Base-by-base conservation (phyloP, 1,140 invertebrate species). In the Trachymyrmex septentrionalis region DNA sequence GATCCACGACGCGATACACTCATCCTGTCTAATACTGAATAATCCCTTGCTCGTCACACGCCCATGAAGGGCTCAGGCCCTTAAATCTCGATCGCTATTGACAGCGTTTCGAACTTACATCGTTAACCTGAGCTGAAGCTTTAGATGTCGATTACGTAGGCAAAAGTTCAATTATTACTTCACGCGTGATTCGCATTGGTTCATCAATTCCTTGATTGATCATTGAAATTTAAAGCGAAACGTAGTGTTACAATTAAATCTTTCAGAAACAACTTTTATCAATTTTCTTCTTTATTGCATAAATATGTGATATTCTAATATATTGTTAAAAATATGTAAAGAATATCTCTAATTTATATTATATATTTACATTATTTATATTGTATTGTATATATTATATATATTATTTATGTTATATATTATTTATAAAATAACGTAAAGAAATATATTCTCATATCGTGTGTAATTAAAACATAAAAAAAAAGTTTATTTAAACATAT, bases 31-130 rank as follows among this genome's bases (percentile, higher is more conserved):
- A 78, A 85, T 64, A 44, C 82, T 34, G 61, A 78, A 66, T 67
- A 85, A 85, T 69, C 73, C 30, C 84, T 85, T 85, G 55, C 69
- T 84, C 80, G 80, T 84, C 80, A 63, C 80, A 61, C 72, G 24
- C 27, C 64, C 44, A 5, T 53, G 19, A 59, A 57, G 76, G 55
- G 57, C 85, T 69, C 48, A 30, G n/a, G n/a, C 69, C 81, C 81
- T 85, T 90, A 85, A 89, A 90, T 90, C 80, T 87, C 69, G 73
- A 87, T 85, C 59, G 87, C 44, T 69, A 87, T 38, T 69, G 63
- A 90, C 82, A 75, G 64, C 75, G 57, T 80, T 69, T 85, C 73
- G 55, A 87, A 85, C 67, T 89, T 81, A 80, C 73, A 80, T 85
- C 78, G 75, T 50, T 87, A 71, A 50, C 50, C 48, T 71, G 72